These are phyloP conservation scores for Strigops habroptila DNA, from an alignment of 2,113 vertebrate genomes.

Conservation along the genomic window DNA sequence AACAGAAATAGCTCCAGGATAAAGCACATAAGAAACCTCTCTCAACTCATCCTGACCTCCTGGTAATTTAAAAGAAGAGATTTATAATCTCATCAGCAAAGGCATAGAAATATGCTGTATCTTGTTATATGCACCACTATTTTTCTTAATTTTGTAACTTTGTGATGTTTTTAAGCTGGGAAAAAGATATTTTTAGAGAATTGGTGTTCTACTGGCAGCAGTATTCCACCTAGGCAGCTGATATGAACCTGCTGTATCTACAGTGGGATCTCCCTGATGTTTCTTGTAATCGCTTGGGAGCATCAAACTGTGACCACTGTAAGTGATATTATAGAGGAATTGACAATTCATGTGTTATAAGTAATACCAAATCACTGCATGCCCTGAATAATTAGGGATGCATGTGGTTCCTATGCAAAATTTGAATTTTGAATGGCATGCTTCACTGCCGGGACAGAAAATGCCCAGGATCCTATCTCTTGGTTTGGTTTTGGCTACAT, in stretches of 20 bases:
- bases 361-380: too few species aligned
- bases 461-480: background rate
- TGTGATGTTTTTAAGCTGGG: background rate
- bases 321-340: background rate
- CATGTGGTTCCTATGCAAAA: rapidly evolving
- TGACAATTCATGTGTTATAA: background rate
- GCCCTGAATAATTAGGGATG: background rate
- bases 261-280: background rate
- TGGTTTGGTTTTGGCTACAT: background rate
- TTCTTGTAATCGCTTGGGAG: background rate
- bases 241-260: background rate
- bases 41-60: background rate
- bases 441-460: background rate
- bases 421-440: rapidly evolving
- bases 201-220: background rate
- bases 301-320: background rate
- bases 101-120: background rate
- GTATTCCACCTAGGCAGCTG: background rate
- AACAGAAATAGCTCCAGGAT: constrained; percentile 21
- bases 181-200: background rate
- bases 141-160: background rate
- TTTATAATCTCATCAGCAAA: background rate
- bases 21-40: background rate
- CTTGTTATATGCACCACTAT: background rate
- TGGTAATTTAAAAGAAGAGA: background rate